Percentiles rank a stretch among this genome's conserved stretches.
Evolutionary conservation across 2,113 vertebrate genomes (phyloP).

Genomic region (Leucoraja erinaceus): DNA sequence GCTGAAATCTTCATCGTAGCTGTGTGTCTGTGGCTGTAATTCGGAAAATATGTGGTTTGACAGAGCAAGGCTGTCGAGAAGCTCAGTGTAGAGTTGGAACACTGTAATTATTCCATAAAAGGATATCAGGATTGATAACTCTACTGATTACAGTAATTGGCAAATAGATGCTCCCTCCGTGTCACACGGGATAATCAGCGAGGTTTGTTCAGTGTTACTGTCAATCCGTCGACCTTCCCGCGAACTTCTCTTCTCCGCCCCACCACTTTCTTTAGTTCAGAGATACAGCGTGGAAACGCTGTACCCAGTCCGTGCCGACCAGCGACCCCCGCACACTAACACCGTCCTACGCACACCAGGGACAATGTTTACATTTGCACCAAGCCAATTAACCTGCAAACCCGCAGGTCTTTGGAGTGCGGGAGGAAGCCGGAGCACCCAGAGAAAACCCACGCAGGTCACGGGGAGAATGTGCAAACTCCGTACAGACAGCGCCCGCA

Average conservation of each 20-base stretch:
- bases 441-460: no score
- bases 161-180: neutral
- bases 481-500: no score
- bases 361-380: no score
- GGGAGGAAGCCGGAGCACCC: no score
- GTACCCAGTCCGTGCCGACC: no score
- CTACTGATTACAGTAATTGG: conserved; percentile 22
- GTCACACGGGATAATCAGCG: neutral
- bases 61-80: neutral
- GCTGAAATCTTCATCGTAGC: no score
- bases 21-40: neutral
- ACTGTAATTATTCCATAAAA: conserved; percentile 16
- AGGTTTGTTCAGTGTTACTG: neutral
- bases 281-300: no score
- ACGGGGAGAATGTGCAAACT: no score
- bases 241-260: neutral
- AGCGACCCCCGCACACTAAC: no score
- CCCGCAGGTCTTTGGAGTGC: no score
- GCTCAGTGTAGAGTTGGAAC: neutral
- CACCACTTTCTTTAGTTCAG: neutral
- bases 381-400: no score
- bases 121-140: neutral
- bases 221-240: neutral
- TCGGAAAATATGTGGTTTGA: neutral
- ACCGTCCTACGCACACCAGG: no score